A percentile compares a stretch with the other conserved stretches of the same genome.
phyloP scores from a whole-genome alignment of 2,113 vertebrate genomes.

The Trematocara variabile region DNA sequence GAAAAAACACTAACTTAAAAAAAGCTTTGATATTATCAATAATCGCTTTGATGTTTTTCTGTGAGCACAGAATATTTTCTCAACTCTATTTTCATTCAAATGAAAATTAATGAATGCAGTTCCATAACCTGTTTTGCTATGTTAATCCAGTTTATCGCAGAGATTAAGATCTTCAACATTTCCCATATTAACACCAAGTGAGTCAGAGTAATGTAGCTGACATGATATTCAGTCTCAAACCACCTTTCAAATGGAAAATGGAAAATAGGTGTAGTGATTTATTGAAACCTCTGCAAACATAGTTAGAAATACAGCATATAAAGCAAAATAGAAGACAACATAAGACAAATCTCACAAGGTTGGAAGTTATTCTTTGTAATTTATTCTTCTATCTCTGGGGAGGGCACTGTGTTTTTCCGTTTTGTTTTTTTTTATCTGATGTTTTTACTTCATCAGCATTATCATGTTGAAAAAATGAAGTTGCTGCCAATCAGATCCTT shows the following conservation, averaged over 20 bases:
- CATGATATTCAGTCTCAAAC: neutral
- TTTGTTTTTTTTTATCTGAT: neutral
- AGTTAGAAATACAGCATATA: neutral
- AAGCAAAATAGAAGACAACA: neutral
- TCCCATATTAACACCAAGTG: neutral
- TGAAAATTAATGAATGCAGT: neutral
- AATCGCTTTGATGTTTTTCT: neutral
- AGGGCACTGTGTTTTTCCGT: neutral
- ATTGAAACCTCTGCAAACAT: neutral
- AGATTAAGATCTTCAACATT: neutral
- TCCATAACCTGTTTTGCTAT: neutral
- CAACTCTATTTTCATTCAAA: neutral
- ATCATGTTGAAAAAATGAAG: neutral
- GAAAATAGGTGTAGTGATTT: neutral
- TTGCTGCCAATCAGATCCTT: neutral
- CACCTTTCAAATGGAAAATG: neutral
- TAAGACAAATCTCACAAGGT: neutral
- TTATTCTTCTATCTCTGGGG: neutral
- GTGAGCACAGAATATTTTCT: neutral
- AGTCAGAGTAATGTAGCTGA: neutral
- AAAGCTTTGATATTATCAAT: neutral
- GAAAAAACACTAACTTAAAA: neutral
- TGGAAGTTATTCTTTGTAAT: neutral
- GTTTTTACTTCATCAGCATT: neutral
- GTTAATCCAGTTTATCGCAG: neutral